Conservation (phyloP, 2,797 vertebrate species). For the Spatula clypeata region DNA sequence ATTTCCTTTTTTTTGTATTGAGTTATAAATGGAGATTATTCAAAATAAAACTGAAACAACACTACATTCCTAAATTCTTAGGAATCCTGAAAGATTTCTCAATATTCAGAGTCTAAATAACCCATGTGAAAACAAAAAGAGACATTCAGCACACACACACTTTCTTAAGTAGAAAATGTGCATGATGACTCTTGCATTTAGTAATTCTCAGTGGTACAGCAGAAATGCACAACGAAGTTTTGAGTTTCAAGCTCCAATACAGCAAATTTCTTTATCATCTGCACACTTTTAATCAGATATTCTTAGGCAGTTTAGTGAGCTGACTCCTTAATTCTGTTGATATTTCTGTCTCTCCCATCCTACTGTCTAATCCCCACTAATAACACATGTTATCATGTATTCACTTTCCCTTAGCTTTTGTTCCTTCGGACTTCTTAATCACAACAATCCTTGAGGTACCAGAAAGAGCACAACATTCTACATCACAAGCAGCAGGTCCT, state of each 20-base stretch:
- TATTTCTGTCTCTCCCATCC: neutral
- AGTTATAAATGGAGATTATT: neutral
- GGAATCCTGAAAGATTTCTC: neutral
- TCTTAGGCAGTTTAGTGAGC: neutral
- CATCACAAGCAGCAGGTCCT: neutral
- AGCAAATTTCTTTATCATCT: neutral
- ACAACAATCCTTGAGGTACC: neutral
- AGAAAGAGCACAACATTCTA: neutral
- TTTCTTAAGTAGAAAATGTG: neutral
- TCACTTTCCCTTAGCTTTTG: neutral
- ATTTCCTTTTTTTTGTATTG: neutral
- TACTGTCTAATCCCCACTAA: neutral
- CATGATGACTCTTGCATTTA: neutral
- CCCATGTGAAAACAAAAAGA: neutral
- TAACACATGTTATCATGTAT: rapidly evolving
- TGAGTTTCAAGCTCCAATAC: neutral
- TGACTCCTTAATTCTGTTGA: neutral
- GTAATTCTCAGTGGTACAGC: neutral
- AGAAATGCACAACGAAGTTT: neutral
- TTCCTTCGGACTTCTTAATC: neutral
- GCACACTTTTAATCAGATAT: neutral
- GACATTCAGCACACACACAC: neutral
- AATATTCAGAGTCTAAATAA: neutral
- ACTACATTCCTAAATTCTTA: neutral
- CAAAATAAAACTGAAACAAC: neutral